Evolutionary conservation across 2,888 invertebrate species (phyloP).

Genomic region (Pheosia tremula): DNA sequence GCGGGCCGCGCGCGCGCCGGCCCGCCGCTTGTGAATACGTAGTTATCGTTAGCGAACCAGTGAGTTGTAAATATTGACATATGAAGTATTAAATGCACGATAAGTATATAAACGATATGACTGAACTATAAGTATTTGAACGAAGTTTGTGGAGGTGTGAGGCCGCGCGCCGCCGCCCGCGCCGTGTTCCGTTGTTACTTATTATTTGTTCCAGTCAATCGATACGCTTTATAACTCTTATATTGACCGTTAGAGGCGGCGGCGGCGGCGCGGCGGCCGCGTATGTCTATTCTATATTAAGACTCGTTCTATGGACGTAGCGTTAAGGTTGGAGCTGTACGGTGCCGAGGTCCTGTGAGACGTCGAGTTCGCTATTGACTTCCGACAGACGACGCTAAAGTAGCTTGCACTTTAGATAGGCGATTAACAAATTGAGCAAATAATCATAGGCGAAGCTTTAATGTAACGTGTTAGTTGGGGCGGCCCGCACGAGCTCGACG

Average conservation of each 20-base stretch:
- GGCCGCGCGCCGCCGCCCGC: slow-evolving; percentile 56
- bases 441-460: slow-evolving; percentile 78
- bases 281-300: slow-evolving; percentile 69
- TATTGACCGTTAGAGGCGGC: slow-evolving; percentile 52
- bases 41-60: slow-evolving; percentile 66
- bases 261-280: slow-evolving; percentile 59
- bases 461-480: slow-evolving; percentile 67
- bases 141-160: slow-evolving; percentile 52
- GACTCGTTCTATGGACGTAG: slow-evolving; percentile 63
- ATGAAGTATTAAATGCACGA: slow-evolving; percentile 66
- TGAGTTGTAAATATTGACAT: slow-evolving; percentile 73
- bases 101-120: slow-evolving; percentile 71
- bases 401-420: slow-evolving; percentile 81
- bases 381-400: slow-evolving; percentile 62
- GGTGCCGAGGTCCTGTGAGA: slow-evolving; percentile 69
- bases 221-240: slow-evolving; percentile 79
- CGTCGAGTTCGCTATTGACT: slow-evolving; percentile 62
- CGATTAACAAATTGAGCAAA: slow-evolving; percentile 81
- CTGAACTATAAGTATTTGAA: slow-evolving; percentile 68
- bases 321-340: slow-evolving; percentile 57
- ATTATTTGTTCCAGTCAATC: slow-evolving; percentile 68
- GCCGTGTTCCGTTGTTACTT: slow-evolving; percentile 57
- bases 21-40: slow-evolving; percentile 65
- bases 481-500: slow-evolving; percentile 60
- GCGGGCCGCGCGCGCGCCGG: slow-evolving; percentile 46